Evolutionary conservation across 2,888 invertebrate genomes (phyloP).

Genomic region (Venusia cambrica): DNA sequence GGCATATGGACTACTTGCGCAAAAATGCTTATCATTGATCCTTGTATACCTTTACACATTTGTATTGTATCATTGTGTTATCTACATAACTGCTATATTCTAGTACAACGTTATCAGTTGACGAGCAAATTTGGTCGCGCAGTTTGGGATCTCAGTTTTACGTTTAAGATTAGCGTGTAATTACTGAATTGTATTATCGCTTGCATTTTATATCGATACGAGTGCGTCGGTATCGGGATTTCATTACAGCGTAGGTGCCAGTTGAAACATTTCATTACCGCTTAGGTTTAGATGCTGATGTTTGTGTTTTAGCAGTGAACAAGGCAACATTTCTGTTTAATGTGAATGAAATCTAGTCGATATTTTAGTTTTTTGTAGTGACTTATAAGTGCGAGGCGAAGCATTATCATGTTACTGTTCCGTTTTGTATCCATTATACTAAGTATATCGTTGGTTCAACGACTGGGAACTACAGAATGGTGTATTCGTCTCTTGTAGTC

Average conservation of each 20-base stretch:
- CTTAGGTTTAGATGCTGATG: neutral
- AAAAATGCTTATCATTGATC: slow-evolving; percentile 3
- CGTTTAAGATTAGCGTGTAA: slow-evolving; percentile 24
- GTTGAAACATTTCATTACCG: slow-evolving; percentile 1
- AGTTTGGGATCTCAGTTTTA: slow-evolving; percentile 26
- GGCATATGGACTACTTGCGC: slow-evolving; percentile 1
- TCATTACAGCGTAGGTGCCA: neutral
- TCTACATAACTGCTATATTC: slow-evolving; percentile 17
- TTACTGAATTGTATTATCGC: slow-evolving; percentile 25
- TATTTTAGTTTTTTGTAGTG: slow-evolving; percentile 16
- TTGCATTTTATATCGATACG: slow-evolving; percentile 15
- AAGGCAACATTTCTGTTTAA: neutral
- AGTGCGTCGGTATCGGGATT: slow-evolving; percentile 1
- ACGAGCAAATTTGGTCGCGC: slow-evolving; percentile 15
- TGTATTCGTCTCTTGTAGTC: no score
- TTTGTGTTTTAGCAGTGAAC: slow-evolving; percentile 7
- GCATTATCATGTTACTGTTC: no score
- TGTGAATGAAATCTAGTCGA: slow-evolving; percentile 27
- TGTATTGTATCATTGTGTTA: slow-evolving; percentile 10
- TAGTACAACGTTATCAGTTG: slow-evolving; percentile 5
- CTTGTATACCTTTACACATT: slow-evolving; percentile 11
- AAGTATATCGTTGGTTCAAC: no score
- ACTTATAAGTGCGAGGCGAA: neutral
- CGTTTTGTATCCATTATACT: no score
- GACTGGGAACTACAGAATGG: no score